phyloP scores from a whole-genome alignment of 2,888 invertebrate species.

The Tenthredo distinguenda region DNA sequence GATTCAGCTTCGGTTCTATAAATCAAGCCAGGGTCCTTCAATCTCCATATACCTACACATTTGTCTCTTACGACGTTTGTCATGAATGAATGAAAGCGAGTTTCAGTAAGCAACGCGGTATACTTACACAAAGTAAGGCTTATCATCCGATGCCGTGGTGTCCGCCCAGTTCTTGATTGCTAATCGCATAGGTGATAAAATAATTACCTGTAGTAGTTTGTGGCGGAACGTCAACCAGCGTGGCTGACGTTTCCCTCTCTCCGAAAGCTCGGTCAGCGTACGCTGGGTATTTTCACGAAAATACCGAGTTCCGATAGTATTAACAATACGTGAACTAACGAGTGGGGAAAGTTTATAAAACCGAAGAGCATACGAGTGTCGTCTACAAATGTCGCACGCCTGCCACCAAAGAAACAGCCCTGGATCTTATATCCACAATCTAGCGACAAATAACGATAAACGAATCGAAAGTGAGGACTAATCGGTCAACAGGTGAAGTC shows the following conservation, averaged over 20 bases:
- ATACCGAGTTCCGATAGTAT: not conserved
- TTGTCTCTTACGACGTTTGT: not conserved
- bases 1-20: not conserved
- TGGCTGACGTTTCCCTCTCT: not conserved
- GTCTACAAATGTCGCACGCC: not conserved
- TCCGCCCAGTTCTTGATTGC: not conserved
- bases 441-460: not conserved
- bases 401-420: not conserved
- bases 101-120: not conserved
- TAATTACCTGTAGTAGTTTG: not conserved
- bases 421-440: not conserved
- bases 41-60: not conserved
- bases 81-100: not conserved
- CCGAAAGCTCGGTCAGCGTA: not conserved
- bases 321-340: not conserved
- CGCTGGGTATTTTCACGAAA: not conserved
- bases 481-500: too few species aligned
- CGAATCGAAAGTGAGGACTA: not conserved
- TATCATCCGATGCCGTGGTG: not conserved
- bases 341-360: not conserved
- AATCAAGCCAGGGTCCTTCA: not conserved
- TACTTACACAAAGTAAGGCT: not conserved
- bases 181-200: not conserved
- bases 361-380: not conserved
- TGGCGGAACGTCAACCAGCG: not conserved